Evolutionary conservation across 2,888 invertebrate species (phyloP).

Genomic region (Acanthosepion pharaonis): DNA sequence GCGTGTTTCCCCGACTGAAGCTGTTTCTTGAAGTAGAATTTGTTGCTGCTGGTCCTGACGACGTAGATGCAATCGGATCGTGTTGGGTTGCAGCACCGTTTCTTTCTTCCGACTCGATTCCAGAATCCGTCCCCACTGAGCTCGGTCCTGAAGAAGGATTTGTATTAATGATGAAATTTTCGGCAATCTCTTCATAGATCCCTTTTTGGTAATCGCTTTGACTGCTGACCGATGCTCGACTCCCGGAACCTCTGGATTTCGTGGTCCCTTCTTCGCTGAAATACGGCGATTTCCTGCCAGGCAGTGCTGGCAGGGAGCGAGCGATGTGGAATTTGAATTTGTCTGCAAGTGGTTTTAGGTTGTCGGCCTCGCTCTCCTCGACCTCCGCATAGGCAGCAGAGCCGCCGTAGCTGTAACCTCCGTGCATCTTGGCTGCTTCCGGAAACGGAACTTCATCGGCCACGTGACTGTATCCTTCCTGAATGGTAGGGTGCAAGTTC

Average conservation of each 20-base stretch:
- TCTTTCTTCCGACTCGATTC: conserved; percentile 34
- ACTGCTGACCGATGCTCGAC: not conserved
- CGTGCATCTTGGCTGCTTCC: not conserved
- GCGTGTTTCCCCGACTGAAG: not conserved
- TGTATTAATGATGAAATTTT: not conserved
- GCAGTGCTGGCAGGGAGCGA: conserved; percentile 35
- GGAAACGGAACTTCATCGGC: conserved; percentile 34
- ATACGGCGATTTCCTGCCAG: not conserved
- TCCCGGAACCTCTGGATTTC: not conserved
- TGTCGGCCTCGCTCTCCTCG: not conserved
- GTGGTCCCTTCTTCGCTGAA: not conserved
- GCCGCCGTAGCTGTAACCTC: not conserved
- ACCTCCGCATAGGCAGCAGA: conserved; percentile 7
- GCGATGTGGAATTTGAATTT: not conserved
- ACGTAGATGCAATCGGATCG: not conserved
- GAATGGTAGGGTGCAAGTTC: not conserved
- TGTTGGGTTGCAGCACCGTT: not conserved
- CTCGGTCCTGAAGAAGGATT: not conserved
- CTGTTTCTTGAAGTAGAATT: not conserved
- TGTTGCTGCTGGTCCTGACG: not conserved
- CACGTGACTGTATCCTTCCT: conserved; percentile 25
- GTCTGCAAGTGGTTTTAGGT: not conserved
- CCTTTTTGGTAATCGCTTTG: conserved; percentile 34
- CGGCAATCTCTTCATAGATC: conserved; percentile 38
- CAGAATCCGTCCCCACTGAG: conserved; percentile 25